These are phyloP conservation scores for Muschampia plurimacula DNA, from an alignment of 2,888 invertebrate genomes.

Conservation along the genomic window DNA sequence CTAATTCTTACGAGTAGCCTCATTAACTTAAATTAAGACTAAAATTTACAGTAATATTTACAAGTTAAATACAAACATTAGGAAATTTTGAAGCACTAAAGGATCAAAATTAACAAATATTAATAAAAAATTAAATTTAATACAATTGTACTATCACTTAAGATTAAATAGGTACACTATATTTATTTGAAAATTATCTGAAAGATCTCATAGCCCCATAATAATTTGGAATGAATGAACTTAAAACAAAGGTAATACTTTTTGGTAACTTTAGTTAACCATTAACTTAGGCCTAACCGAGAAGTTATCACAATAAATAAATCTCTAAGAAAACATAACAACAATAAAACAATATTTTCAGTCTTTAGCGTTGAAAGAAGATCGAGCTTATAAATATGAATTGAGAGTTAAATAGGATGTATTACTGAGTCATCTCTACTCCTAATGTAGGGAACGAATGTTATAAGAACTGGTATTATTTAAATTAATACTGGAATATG, in stretches of 20 bases:
- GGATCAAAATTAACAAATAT: neutral
- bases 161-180: conserved; percentile 49
- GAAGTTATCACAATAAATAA: conserved; percentile 82
- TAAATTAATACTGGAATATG: conserved; percentile 37
- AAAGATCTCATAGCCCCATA: conserved; percentile 66
- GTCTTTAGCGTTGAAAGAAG: conserved; percentile 73
- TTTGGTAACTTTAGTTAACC: conserved; percentile 61
- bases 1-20: conserved; percentile 70
- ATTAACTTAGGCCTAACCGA: conserved; percentile 61
- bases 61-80: conserved; percentile 57
- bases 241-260: conserved; percentile 80
- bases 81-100: conserved; percentile 21
- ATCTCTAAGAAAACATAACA: conserved; percentile 78
- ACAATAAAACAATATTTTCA: conserved; percentile 73
- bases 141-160: conserved; percentile 35
- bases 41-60: conserved; percentile 66
- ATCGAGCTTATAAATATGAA: conserved; percentile 44
- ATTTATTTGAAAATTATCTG: conserved; percentile 57
- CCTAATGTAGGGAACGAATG: neutral
- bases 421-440: conserved; percentile 18
- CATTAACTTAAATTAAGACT: conserved; percentile 59
- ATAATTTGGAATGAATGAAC: conserved; percentile 68
- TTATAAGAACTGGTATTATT: conserved; percentile 24
- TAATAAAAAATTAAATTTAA: conserved; percentile 32
- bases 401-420: conserved; percentile 27